Conservation (phyloP, 2,797 vertebrate species). For the Hephaestus fuliginosus region DNA sequence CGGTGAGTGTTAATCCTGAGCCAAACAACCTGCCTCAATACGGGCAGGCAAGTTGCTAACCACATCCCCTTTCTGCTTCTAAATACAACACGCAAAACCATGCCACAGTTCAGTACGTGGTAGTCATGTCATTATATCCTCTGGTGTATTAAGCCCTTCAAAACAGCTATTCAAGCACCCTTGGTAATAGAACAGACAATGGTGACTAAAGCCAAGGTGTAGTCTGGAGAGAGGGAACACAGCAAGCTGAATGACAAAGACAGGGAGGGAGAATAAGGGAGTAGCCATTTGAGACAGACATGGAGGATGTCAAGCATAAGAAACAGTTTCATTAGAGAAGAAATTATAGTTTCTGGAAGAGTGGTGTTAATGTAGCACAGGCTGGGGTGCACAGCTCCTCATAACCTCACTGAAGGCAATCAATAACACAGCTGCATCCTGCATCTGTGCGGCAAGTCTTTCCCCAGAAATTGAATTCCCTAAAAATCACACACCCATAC, state of each 20-base stretch:
- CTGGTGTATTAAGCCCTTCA: conserved; percentile 9
- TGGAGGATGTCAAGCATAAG: neutral
- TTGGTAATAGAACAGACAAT: conserved; percentile 3
- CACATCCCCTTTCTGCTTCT: neutral
- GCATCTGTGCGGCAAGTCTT: conserved; percentile 2
- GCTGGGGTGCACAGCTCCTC: neutral
- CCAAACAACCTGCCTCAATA: conserved; percentile 6
- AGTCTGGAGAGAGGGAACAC: neutral
- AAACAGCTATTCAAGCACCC: conserved; percentile 13
- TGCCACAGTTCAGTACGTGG: neutral
- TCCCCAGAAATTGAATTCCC: neutral
- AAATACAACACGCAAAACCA: neutral
- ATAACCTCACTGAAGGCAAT: conserved; percentile 25
- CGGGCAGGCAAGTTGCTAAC: neutral
- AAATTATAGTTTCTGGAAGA: conserved; percentile 24
- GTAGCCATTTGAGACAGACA: neutral
- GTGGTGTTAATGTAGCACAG: conserved; percentile 12
- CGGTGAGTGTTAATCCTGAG: conserved; percentile 8
- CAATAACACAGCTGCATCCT: conserved; percentile 9
- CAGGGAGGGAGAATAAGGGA: conserved; percentile 4
- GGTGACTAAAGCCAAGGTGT: neutral
- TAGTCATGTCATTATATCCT: conserved; percentile 16
- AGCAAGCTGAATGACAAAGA: conserved; percentile 18
- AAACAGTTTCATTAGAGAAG: conserved; percentile 4
- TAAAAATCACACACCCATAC: neutral